Base-by-base conservation (phyloP, 2,113 vertebrate genomes). In the Chaetops frenatus region DNA sequence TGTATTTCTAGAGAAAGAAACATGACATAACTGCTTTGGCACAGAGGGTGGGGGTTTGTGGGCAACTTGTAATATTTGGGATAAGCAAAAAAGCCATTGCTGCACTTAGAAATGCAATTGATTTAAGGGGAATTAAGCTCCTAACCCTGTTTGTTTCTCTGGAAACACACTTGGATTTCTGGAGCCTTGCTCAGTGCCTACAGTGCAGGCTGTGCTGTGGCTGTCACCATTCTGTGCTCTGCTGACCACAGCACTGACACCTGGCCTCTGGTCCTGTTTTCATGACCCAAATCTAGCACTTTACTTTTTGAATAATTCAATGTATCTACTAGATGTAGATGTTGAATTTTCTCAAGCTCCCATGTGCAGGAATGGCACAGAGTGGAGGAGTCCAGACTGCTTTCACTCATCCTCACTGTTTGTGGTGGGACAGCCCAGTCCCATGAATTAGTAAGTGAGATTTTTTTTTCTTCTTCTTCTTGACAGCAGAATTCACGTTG, bases 261-360 rank as follows among this genome's bases (percentile, higher is more conserved):
- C 56, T 91, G 72, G 20, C 72, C 86, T 33, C 44, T 72, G 12
- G 3, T 73, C 35, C 60, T 64, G 22, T 78, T 74, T 67, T 27
- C 42, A 66, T 64, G 38, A 91, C 47, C 71, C 56, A 6, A 12
- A 58, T 70, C 18, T 60, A 60, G 29, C 57, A 28, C 45, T 82
- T 78, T 8, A 29, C 31, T 53, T 21, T 57, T 62, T 83, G 51
- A 90, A 50, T 93, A 81, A 90, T 44, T 91, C 61, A 38, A 0
- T 0, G 0, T 40, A 18, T 36, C 22, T 91, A 0, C 22, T n/a
- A 24, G 48, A 51, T 31, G 11, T 7, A 71, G 28, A 7, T 64
- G 19, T 10, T 83, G 73, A 86, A 31, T 83, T 83, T 92, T 73
- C 42, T 66, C 48, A 53, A 22, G 31, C 45, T 35, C 20, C 10